A percentile compares a stretch with the other conserved stretches of the same genome.
Conservation (phyloP, 2,113 vertebrate species). For the Scopus umbretta region DNA sequence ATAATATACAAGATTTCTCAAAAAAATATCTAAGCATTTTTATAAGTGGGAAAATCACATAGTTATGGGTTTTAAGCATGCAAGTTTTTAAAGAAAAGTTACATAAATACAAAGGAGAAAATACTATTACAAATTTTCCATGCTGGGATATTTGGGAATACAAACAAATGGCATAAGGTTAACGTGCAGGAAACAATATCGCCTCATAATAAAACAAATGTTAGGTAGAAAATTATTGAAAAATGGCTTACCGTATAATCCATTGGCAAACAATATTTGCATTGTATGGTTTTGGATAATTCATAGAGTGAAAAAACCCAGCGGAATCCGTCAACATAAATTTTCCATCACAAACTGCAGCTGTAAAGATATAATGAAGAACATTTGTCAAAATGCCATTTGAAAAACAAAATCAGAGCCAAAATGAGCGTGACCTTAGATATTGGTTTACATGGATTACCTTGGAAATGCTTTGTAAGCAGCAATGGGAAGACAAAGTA, state of each 20-base stretch:
- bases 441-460: not conserved
- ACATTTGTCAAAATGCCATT: not conserved
- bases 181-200: not conserved
- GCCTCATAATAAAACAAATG: not conserved
- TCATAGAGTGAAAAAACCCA: conserved; percentile 73
- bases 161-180: not conserved
- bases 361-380: conserved; percentile 58
- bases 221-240: not conserved
- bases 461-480: not conserved
- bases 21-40: not conserved
- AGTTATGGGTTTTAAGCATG: not conserved
- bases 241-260: conserved; percentile 74
- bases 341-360: conserved; percentile 74
- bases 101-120: not conserved
- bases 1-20: not conserved
- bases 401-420: not conserved
- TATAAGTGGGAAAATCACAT: not conserved
- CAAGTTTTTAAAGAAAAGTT: not conserved
- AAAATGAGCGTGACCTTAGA: not conserved
- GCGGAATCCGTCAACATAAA: conserved; percentile 72
- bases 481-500: not conserved
- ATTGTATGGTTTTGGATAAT: conserved; percentile 63
- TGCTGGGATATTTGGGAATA: not conserved
- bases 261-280: conserved; percentile 63
- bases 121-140: not conserved